Evolutionary conservation across 2,797 vertebrate species (phyloP).

Genomic region (Sphenopsis melanotis): DNA sequence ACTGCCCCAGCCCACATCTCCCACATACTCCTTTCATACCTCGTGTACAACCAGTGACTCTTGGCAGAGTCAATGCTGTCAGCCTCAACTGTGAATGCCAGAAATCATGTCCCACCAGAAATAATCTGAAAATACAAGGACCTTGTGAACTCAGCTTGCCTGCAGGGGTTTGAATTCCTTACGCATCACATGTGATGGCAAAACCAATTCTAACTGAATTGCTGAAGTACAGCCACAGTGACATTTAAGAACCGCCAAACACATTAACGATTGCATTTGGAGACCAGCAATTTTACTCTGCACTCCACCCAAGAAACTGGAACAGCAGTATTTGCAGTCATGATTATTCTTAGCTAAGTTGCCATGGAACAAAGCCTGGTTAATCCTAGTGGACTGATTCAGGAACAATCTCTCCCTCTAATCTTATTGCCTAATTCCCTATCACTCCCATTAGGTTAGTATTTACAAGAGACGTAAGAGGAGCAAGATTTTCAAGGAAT

Average conservation of each 20-base stretch:
- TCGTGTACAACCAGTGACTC: not conserved
- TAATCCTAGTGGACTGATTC: slow-evolving; percentile 60
- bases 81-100: not conserved
- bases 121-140: not conserved
- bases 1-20: not conserved
- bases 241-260: not conserved
- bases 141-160: not conserved
- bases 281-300: not conserved
- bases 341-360: slow-evolving; percentile 69
- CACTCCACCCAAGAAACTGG: slow-evolving; percentile 44
- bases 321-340: slow-evolving; percentile 41
- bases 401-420: slow-evolving; percentile 56
- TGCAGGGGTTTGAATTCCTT: not conserved
- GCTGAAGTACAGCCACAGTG: not conserved
- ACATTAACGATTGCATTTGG: not conserved
- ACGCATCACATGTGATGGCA: not conserved
- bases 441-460: not conserved
- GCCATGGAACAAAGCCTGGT: slow-evolving; percentile 66
- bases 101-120: not conserved
- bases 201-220: not conserved
- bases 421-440: slow-evolving; percentile 52
- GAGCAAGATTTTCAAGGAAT: not conserved
- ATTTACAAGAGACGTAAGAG: not conserved
- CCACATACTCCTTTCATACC: not conserved
- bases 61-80: not conserved